A percentile compares a stretch with the other conserved stretches of the same genome.
Evolutionary conservation across 1,140 invertebrate genomes (phyloP).

Genomic region (Choristoneura fumiferana): DNA sequence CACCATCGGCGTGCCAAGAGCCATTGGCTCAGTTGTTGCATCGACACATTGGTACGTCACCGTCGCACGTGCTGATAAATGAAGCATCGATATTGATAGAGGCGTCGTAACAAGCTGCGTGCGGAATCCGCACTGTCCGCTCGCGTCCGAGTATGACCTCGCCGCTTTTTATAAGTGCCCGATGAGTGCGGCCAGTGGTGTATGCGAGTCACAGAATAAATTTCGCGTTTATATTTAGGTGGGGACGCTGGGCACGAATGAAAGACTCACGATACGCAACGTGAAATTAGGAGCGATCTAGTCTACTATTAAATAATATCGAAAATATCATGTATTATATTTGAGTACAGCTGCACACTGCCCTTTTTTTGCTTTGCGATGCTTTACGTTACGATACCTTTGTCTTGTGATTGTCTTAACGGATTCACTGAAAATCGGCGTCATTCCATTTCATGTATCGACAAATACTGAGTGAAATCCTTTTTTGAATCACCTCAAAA

Average conservation of each 20-base stretch:
- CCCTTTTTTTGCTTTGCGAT: too few relatives aligned
- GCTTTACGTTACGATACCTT: too few relatives aligned
- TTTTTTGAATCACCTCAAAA: too few relatives aligned
- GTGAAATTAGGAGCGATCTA: background rate
- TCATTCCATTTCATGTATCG: too few relatives aligned
- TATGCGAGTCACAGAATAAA: constrained; percentile 51
- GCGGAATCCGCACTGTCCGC: constrained; percentile 60
- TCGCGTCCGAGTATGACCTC: constrained; percentile 61
- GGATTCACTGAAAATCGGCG: too few relatives aligned
- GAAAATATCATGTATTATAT: too few relatives aligned
- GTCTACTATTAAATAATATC: constrained; percentile 29
- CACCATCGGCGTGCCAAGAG: constrained; percentile 58
- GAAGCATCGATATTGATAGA: constrained; percentile 56
- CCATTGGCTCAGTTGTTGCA: constrained; percentile 63
- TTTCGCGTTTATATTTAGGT: constrained; percentile 68
- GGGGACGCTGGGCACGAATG: constrained; percentile 37
- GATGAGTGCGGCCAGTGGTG: constrained; percentile 67
- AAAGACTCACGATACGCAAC: constrained; percentile 32
- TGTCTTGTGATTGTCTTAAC: too few relatives aligned
- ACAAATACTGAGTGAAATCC: too few relatives aligned
- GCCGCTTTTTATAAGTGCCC: constrained; percentile 73
- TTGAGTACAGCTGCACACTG: too few relatives aligned
- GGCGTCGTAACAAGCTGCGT: constrained; percentile 63
- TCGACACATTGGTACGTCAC: constrained; percentile 54
- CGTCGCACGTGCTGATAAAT: constrained; percentile 59